Conservation (phyloP, 2,113 vertebrate species). For the Nymphicus hollandicus region DNA sequence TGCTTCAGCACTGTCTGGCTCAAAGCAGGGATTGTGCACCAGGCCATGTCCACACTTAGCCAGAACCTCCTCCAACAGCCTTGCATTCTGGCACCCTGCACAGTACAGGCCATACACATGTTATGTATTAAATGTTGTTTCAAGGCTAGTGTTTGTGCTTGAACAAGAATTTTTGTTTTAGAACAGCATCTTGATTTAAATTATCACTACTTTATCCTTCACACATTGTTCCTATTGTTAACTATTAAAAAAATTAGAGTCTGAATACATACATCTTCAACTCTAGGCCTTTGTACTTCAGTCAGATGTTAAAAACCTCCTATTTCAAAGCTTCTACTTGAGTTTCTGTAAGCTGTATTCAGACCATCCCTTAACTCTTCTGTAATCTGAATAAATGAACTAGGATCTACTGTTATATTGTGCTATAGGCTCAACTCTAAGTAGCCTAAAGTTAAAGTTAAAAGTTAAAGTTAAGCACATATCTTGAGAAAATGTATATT, state of each 20-base stretch:
- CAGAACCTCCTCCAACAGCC: too few species aligned
- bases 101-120: rapidly evolving
- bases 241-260: background rate
- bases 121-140: background rate
- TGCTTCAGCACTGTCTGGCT: too few species aligned
- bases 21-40: too few species aligned
- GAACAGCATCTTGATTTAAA: background rate
- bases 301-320: background rate
- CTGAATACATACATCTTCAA: background rate
- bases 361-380: background rate
- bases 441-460: background rate
- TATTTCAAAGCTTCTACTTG: background rate
- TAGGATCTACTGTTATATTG: background rate
- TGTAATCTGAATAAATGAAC: background rate
- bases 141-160: background rate
- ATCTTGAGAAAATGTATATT: background rate
- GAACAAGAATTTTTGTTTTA: background rate
- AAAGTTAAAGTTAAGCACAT: background rate
- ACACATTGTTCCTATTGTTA: background rate
- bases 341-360: background rate
- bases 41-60: too few species aligned
- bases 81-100: background rate
- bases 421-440: background rate
- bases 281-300: background rate
- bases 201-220: background rate